Conservation (phyloP, 2,113 vertebrate genomes). For the Anguilla rostrata region DNA sequence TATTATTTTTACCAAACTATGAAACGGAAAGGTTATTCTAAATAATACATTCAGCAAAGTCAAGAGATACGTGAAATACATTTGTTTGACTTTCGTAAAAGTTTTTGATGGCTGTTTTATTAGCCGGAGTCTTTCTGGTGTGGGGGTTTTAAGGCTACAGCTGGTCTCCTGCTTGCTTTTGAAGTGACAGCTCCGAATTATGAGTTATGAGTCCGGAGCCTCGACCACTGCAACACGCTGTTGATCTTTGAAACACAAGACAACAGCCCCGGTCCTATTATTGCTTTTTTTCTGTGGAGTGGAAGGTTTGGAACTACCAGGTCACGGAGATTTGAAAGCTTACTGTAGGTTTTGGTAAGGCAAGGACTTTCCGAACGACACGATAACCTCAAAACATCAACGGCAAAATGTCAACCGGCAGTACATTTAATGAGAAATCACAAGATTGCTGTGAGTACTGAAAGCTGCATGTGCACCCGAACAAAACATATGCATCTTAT, state of each 20-base stretch:
- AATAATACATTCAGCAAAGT: neutral
- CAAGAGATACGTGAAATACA: neutral
- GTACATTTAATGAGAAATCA: neutral
- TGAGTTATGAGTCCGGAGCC: neutral
- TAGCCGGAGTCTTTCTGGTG: neutral
- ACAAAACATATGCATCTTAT: neutral
- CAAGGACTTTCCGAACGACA: neutral
- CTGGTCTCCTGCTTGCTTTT: neutral
- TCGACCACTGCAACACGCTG: neutral
- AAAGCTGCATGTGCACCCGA: neutral
- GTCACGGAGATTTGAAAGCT: neutral
- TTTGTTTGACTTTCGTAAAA: neutral
- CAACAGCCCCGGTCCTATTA: neutral
- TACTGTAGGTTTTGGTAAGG: neutral
- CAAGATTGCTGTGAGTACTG: neutral
- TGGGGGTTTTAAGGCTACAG: neutral
- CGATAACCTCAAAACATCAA: neutral
- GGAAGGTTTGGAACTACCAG: neutral
- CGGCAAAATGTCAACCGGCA: neutral
- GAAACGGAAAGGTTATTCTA: neutral
- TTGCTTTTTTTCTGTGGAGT: neutral
- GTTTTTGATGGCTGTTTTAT: neutral
- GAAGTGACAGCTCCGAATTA: neutral
- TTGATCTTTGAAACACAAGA: neutral
- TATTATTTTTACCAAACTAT: neutral